These are phyloP conservation scores for Puffinus mauretanicus DNA, from an alignment of 2,113 vertebrate genomes.

Conservation along the genomic window DNA sequence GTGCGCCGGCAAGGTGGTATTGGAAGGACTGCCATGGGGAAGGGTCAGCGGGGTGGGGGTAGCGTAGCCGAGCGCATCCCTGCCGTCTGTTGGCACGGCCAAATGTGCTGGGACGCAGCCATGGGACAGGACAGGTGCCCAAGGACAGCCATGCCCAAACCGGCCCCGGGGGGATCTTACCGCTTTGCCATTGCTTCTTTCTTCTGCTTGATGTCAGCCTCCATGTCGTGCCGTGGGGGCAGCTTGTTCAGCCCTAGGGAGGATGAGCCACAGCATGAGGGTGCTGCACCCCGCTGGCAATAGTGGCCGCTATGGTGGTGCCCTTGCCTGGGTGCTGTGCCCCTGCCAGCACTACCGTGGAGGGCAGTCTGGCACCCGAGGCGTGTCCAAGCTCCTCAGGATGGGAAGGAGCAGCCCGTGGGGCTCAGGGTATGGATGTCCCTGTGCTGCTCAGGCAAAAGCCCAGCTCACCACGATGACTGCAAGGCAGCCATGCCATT, in stretches of 20 bases:
- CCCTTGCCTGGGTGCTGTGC: neutral
- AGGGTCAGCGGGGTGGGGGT: neutral
- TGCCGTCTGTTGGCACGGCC: fast-evolving
- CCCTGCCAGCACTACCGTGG: fast-evolving
- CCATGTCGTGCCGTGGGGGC: constrained; percentile 48
- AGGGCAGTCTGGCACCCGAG: fast-evolving
- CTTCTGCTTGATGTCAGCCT: constrained; percentile 52
- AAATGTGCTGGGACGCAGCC: fast-evolving
- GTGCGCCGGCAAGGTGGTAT: fast-evolving
- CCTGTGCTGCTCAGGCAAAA: neutral
- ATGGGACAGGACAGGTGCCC: fast-evolving
- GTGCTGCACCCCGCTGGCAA: neutral
- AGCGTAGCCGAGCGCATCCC: fast-evolving
- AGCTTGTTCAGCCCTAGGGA: constrained; percentile 58
- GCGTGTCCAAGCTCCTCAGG: fast-evolving
- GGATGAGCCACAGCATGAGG: neutral
- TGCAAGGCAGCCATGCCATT: neutral
- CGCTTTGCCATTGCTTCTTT: constrained; percentile 30
- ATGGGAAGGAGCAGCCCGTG: neutral
- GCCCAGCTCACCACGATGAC: fast-evolving
- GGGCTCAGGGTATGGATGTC: neutral
- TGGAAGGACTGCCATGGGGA: fast-evolving
- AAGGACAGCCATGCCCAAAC: neutral
- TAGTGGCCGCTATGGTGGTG: neutral
- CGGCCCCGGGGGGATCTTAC: neutral